Evolutionary conservation across 2,113 vertebrate species (phyloP), one percentile per base, ranked within the genome.

Genomic region (Uropsilus gracilis): DNA sequence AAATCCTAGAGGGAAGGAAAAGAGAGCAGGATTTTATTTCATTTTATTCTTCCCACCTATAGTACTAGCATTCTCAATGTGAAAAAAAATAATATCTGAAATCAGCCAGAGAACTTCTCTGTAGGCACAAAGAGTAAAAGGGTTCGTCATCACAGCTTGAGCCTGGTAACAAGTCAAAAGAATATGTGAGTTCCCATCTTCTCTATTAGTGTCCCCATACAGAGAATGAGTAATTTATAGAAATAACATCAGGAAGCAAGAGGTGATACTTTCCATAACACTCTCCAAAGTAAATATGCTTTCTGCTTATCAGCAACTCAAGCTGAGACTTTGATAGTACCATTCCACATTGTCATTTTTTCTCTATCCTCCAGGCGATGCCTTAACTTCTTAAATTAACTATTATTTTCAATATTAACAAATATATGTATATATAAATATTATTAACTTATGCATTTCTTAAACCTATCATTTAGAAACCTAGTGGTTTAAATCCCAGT

Each of bases 1-100:
- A 91, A 64, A 97, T 86, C 63, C 82, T 44, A 30, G n/a, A 57
- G 68, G 8, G 89, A 26, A 71, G 44, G 20, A 80, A 78, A 3
- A 34, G 24, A 83, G 46, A 87, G 44, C 0, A 83, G 55, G 42
- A 63, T 96, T 95, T 96, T 86, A 44, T 93, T 42, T 92, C 46
- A 53, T 81, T 72, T 88, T 66, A 93, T 93, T 73, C 32, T 88
- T 68, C 53, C 22, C 14, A 76, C 26, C 64, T 95, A 32, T 90
- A 96, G 90, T 90, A 83, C 82, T 78, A 39, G 37, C 72, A 86
- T 63, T 94, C 69, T 90, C 73, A 84, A 72, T 90, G 80, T 91
- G 85, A 68, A 90, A 90, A 76, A 83, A 48, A 72, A 89, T 50
- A 94, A 53, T 44, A 94, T 92, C 69, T 95, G 44, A 94, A 96